Evolutionary conservation across 2,113 vertebrate species (phyloP).

Genomic region (Apteryx owenii): DNA sequence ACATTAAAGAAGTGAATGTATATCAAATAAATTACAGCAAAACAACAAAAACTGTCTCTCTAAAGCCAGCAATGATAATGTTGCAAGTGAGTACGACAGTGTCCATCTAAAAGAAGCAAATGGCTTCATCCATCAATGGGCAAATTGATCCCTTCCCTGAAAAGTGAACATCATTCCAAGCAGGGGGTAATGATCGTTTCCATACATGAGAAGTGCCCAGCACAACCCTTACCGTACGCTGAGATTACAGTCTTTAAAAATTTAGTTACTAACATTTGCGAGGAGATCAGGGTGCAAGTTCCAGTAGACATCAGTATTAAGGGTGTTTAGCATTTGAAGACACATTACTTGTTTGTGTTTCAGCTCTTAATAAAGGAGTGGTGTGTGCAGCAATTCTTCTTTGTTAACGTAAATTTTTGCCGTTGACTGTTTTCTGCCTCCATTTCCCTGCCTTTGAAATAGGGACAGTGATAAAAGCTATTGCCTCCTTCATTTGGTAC

Average conservation of each 20-base stretch:
- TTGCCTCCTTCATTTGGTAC: neutral
- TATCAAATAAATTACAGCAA: slow-evolving; percentile 2
- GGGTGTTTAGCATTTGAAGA: neutral
- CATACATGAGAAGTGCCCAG: fast-evolving
- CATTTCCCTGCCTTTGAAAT: neutral
- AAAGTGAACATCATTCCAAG: neutral
- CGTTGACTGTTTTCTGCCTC: neutral
- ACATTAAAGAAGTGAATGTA: neutral
- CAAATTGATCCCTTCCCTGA: neutral
- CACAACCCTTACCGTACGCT: fast-evolving
- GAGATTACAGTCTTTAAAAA: neutral
- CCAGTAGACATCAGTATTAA: neutral
- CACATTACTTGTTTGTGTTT: neutral
- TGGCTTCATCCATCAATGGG: neutral
- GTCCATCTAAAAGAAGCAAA: neutral
- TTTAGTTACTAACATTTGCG: fast-evolving
- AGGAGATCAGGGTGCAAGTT: neutral
- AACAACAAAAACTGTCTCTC: neutral
- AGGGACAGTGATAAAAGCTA: neutral
- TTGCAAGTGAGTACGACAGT: neutral
- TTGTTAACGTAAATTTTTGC: neutral
- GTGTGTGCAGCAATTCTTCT: neutral
- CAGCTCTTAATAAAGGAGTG: neutral
- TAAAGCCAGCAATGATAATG: neutral
- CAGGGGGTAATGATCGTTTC: neutral